Base-by-base conservation (phyloP, 2,888 invertebrate species). In the Molorchus minor region DNA sequence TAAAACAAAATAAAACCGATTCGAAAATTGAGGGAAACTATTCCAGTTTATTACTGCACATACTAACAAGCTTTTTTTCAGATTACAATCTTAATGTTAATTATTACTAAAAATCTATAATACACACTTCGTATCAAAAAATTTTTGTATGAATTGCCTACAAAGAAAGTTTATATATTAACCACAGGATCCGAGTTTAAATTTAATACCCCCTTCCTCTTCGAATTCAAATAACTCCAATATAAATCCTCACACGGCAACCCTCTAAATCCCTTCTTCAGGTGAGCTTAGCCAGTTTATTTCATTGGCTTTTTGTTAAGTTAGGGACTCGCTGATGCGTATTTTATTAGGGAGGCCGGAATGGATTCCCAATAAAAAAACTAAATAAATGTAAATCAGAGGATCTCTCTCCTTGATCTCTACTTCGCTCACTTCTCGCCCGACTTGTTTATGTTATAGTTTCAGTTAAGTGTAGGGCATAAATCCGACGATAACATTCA, bases 351-450 rank as follows among this genome's bases (percentile, higher is more conserved):
- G 45, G 30, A 45, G 17, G 30, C 30, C 30, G 33, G 33, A 45
- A 30, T 30, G 45, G 45, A 17, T 30, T 40, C 45, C 30, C 45
- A 45, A 45, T 45, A 45, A 45, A 21, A n/a, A 30, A 45, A 45
- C 45, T 45, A 45, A 45, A 45, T 45, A 45, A 45, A 45, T 45
- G 45, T 45, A 45, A 45, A 45, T 45, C 45, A 45, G 17, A 7
- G 45, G 17, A 45, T 45, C 21, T 16, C 17, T 10, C 10, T 2
- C 25, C 5, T 13, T 44, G 44, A 20, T 44, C 20, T 44, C 15
- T 44, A 10, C 12, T 12, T 20, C 40, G 25, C 13, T 25, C n/a
- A 7, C 3, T 3, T 25, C 20, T 44, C 17, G 13, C 25, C 19
- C 20, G 20, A 15, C 44, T 21, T 15, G 12, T 20, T 44, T 25